Conservation (phyloP, 1,140 invertebrate genomes). For the Dendrolimus kikuchii region DNA sequence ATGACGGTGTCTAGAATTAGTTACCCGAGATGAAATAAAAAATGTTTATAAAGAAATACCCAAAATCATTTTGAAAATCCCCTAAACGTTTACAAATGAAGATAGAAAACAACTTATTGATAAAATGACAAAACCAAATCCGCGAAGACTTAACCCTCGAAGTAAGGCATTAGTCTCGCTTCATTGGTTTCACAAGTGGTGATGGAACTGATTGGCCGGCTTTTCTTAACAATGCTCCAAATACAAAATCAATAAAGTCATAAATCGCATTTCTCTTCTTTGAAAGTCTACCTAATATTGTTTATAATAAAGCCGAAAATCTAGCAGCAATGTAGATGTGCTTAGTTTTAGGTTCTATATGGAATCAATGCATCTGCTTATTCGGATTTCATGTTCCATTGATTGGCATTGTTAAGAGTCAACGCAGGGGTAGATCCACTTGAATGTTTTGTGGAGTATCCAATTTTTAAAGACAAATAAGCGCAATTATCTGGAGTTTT, state of each 20-base stretch:
- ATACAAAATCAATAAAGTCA: conserved; percentile 18
- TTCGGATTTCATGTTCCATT: conserved; percentile 66
- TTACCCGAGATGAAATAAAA: too few relatives aligned
- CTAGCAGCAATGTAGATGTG: background rate
- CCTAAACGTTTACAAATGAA: conserved; percentile 22
- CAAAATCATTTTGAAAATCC: too few relatives aligned
- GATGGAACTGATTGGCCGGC: conserved; percentile 66
- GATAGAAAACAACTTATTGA: conserved; percentile 35
- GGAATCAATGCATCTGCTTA: conserved; percentile 59
- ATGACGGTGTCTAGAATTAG: too few relatives aligned
- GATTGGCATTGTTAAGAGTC: conserved; percentile 63
- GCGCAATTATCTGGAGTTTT: conserved; percentile 50
- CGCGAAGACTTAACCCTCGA: conserved; percentile 60
- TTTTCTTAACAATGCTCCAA: conserved; percentile 51
- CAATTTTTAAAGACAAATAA: conserved; percentile 32
- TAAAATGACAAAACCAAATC: conserved; percentile 64
- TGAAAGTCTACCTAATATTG: conserved; percentile 16
- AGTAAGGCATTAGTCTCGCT: conserved; percentile 54
- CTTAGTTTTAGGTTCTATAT: conserved; percentile 9
- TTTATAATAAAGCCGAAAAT: background rate
- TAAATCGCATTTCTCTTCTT: conserved; percentile 5
- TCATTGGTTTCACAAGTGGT: conserved; percentile 64
- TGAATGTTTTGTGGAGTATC: conserved; percentile 34
- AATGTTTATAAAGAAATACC: too few relatives aligned
- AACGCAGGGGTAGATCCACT: conserved; percentile 30